Base-by-base conservation (phyloP, 2,797 vertebrate species). In the Apogon talboti region DNA sequence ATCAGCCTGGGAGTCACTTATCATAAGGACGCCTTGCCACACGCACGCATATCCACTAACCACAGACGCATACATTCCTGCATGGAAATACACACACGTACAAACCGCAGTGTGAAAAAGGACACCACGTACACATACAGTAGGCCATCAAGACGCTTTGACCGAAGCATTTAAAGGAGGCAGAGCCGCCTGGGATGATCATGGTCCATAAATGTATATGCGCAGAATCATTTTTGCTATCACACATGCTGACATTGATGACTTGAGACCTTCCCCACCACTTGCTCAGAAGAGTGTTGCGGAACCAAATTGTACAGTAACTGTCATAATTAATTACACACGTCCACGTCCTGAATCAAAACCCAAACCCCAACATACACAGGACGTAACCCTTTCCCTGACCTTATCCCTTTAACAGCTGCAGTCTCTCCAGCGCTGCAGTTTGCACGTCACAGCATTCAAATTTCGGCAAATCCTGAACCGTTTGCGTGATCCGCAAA, bases 1-100 rank as follows among this genome's bases (percentile, higher is more conserved):
- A 92, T 93, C 92, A 92, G 84, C 78, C 82, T 71, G 76, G 83
- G 84, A 92, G 87, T 85, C 87, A 89, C 88, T 91, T 90, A 92
- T 90, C 87, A 89, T 89, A 82, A 87, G 79, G 87, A 92, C 46
- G 61, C 58, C 57, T 75, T 66, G 66, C 53, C 60, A 19, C 59
- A 43, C 19, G 8, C 11, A 28, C 53, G 56, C 13, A 11, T 16
- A 55, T 21, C 19, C 19, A 21, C 19, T 21, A 21, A 21, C 19
- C n/a, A 19, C 66, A 65, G 56, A 28, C 58, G 66, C 33, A 16
- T 49, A 66, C 28, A 51, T 55, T 63, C 50, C 53, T 59, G 59
- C 19, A 30, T 56, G 55, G 67, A 49, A 46, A 72, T 66, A 21
- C 49, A 47, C 24, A 15, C 11, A 13, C 28, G 38, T 28, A 28